These are phyloP conservation scores for Acomys russatus DNA, from an alignment of 2,797 vertebrate genomes.

Conservation along the genomic window DNA sequence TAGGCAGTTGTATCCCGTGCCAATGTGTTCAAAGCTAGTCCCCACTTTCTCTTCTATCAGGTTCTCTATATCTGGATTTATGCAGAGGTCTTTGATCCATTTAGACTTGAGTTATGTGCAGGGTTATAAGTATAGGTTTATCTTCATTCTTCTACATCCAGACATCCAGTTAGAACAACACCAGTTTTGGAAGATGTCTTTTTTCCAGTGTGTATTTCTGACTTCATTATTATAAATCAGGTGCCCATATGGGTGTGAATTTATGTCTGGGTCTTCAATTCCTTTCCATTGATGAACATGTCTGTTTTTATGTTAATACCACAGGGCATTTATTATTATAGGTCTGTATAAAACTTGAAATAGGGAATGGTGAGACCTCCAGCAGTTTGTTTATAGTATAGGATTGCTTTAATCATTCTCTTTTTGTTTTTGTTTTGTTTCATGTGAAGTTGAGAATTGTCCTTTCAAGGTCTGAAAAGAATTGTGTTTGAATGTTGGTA, in stretches of 20 bases:
- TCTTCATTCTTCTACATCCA: background rate
- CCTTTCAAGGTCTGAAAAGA: background rate
- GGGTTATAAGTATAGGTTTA: background rate
- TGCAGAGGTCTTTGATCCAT: background rate
- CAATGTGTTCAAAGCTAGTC: background rate
- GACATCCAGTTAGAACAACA: background rate
- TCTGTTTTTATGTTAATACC: background rate
- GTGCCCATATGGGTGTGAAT: background rate
- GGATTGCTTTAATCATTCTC: background rate
- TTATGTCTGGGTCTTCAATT: background rate
- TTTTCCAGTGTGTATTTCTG: background rate
- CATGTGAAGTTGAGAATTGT: background rate
- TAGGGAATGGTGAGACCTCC: background rate
- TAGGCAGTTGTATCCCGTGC: background rate
- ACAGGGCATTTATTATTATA: background rate
- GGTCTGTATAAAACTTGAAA: background rate
- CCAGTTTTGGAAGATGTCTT: background rate
- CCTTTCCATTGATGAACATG: background rate
- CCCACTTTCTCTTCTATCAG: background rate
- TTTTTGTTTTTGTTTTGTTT: background rate
- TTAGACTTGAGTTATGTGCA: background rate
- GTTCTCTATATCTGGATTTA: background rate
- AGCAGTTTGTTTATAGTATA: background rate
- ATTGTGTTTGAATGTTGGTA: background rate
- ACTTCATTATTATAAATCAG: background rate